Evolutionary conservation across 2,797 vertebrate genomes (phyloP).

Genomic region (Rhincodon typus): DNA sequence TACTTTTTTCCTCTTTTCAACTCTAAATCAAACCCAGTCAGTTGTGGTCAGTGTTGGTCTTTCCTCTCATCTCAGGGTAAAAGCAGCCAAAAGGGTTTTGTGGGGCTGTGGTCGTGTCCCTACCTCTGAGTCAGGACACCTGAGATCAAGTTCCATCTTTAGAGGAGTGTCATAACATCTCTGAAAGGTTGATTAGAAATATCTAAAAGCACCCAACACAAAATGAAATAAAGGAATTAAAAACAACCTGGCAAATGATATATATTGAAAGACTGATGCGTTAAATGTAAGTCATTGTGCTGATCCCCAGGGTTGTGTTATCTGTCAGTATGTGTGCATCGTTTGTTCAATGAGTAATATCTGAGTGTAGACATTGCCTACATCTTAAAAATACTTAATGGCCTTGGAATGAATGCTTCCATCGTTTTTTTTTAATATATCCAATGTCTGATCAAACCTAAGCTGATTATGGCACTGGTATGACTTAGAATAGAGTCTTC

Average conservation of each 20-base stretch:
- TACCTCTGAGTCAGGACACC: too few species aligned
- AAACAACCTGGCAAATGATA: too few species aligned
- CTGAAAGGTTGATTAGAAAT: too few species aligned
- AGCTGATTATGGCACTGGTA: background rate
- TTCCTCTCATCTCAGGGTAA: background rate
- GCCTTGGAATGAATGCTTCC: background rate
- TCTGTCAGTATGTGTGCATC: background rate
- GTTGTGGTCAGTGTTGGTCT: background rate
- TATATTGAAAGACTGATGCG: background rate
- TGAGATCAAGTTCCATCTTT: too few species aligned
- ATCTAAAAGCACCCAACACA: background rate
- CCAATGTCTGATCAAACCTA: background rate
- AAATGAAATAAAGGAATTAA: background rate
- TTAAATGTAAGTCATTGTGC: background rate
- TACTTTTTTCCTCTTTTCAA: background rate
- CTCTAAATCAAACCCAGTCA: background rate
- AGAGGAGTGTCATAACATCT: too few species aligned
- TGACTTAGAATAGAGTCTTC: background rate
- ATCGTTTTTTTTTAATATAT: background rate
- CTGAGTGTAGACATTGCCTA: background rate
- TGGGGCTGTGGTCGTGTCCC: too few species aligned
- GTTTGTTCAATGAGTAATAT: background rate
- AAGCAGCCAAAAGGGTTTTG: background rate
- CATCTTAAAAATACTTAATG: background rate
- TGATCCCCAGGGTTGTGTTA: background rate